Conservation (phyloP, 2,797 vertebrate species). For the Manis pentadactyla region DNA sequence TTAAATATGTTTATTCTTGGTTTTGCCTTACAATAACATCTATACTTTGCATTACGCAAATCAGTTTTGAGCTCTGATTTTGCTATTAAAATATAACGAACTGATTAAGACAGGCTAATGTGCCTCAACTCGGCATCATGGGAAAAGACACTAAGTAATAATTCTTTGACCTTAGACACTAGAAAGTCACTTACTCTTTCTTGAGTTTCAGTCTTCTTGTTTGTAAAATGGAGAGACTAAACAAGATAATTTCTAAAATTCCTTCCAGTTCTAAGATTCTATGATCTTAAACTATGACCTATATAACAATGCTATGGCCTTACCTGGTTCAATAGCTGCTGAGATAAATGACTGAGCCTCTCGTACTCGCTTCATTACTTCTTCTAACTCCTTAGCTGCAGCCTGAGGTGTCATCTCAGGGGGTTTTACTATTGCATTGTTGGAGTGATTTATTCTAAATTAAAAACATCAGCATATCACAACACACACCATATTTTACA, state of each 20-base stretch:
- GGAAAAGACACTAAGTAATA: slow-evolving; percentile 38
- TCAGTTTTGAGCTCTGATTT: not conserved
- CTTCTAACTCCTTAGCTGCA: slow-evolving; percentile 97
- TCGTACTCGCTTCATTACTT: slow-evolving; percentile 97
- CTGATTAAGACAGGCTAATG: slow-evolving; percentile 13
- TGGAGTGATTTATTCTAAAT: slow-evolving; percentile 99
- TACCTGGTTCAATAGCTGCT: slow-evolving; percentile 97
- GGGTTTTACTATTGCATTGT: slow-evolving; percentile 98
- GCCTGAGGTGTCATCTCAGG: slow-evolving; percentile 98
- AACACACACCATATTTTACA: slow-evolving; percentile 75
- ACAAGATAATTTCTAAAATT: slow-evolving; percentile 70
- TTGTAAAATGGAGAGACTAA: slow-evolving; percentile 67
- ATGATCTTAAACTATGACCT: slow-evolving; percentile 51
- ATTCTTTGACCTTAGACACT: slow-evolving; percentile 51
- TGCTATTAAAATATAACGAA: slow-evolving; percentile 12
- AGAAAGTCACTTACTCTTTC: slow-evolving; percentile 74
- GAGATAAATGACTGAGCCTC: slow-evolving; percentile 98
- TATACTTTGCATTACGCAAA: slow-evolving; percentile 49
- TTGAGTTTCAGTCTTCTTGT: slow-evolving; percentile 73
- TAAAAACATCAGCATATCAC: slow-evolving; percentile 82
- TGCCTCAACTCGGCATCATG: not conserved
- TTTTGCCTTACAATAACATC: slow-evolving; percentile 35
- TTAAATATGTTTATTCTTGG: slow-evolving; percentile 39
- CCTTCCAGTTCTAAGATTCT: slow-evolving; percentile 72
- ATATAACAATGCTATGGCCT: slow-evolving; percentile 37